phyloP scores from a whole-genome alignment of 2,797 vertebrate genomes.

The Myotis pilosus region DNA sequence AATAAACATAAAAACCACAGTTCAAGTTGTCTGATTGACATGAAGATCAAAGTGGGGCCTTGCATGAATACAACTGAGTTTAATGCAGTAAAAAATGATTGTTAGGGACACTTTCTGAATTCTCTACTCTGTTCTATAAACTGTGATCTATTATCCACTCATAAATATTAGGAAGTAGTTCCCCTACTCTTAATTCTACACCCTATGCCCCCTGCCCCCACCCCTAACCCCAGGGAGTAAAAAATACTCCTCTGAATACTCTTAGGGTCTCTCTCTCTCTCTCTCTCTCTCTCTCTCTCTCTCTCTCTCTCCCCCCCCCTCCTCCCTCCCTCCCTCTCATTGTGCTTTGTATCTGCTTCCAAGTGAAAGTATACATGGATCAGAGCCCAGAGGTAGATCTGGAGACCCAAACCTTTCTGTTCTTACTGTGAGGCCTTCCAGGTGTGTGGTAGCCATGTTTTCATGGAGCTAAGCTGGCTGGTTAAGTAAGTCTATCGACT shows the following conservation, averaged over 20 bases:
- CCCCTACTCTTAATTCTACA: neutral
- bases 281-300: no score
- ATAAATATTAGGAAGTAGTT: neutral
- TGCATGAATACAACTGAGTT: constrained; percentile 33
- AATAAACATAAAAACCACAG: constrained; percentile 23
- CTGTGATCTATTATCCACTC: neutral
- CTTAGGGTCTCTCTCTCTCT: neutral
- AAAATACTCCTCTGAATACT: neutral
- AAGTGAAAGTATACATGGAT: neutral
- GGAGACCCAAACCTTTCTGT: neutral
- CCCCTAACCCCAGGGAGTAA: neutral
- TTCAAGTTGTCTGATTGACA: constrained; percentile 19
- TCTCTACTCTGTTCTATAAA: neutral
- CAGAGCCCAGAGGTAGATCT: neutral
- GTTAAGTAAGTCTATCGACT: neutral
- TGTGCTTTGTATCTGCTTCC: neutral
- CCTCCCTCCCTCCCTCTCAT: neutral
- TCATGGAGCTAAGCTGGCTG: neutral
- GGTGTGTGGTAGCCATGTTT: neutral
- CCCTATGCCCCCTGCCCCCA: neutral
- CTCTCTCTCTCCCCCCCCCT: no score
- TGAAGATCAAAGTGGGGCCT: neutral
- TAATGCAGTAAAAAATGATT: neutral
- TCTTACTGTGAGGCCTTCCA: neutral
- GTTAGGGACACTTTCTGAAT: neutral